Conservation (phyloP, 2,113 vertebrate species). For the Elaphurus davidianus region DNA sequence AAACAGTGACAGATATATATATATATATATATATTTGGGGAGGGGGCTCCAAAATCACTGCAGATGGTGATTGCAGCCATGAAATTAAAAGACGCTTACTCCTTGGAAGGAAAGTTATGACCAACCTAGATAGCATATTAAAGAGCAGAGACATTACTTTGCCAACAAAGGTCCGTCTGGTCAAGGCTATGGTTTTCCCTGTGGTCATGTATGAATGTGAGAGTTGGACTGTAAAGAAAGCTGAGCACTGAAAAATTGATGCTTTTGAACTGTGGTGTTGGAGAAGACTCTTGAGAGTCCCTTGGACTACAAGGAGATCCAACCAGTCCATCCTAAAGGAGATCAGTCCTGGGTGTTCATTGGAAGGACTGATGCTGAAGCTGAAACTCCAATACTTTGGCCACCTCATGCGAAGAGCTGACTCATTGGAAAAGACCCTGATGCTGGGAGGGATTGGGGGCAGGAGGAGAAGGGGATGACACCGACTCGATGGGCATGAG, state of each 20-base stretch:
- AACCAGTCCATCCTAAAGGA: not conserved
- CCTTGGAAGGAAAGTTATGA: not conserved
- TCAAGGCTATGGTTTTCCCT: not conserved
- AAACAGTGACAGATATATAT: not conserved
- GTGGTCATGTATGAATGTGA: not conserved
- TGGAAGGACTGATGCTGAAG: not conserved
- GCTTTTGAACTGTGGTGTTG: not conserved
- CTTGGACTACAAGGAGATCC: not conserved
- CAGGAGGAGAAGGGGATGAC: accelerated
- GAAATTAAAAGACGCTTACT: not conserved
- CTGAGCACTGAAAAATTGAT: not conserved
- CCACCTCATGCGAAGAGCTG: accelerated
- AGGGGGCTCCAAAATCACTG: not conserved
- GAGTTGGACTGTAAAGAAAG: not conserved
- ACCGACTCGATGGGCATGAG: not conserved
- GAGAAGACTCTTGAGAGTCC: not conserved
- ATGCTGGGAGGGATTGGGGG: not conserved
- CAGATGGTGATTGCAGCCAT: not conserved
- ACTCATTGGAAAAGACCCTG: not conserved
- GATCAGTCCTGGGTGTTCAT: not conserved
- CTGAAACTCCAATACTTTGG: not conserved
- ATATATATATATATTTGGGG: no score
- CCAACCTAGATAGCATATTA: not conserved
- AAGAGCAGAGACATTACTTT: not conserved
- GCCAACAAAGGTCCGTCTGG: not conserved